Evolutionary conservation across 2,797 vertebrate species (phyloP), one percentile per base, ranked within the genome.

Genomic region (Spatula versicolor): DNA sequence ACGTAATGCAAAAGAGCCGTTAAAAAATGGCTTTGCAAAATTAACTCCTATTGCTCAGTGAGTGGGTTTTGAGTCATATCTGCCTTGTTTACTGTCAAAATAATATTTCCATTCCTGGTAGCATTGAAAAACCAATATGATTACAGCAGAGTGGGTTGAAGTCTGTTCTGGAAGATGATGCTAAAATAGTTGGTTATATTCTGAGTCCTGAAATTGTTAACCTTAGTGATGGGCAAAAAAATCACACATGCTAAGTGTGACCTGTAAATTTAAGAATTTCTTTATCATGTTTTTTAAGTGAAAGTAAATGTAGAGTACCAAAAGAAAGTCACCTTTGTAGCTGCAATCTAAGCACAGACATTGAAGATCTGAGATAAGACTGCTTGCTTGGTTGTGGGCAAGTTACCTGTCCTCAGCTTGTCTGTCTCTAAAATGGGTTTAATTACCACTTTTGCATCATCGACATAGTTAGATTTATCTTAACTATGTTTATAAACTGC

Each of bases 1-100:
- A 59, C 88, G 84, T 95, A 95, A 96, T 95, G 83, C 83, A 93
- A 89, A 93, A 93, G 86, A 96, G 73, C 90, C 8, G 13, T 97
- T 97, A 96, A 95, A 95, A 97, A 97, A 94, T 89, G 96, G 90
- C 94, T 83, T 92, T 96, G 92, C 75, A 92, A 87, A 96, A 95
- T 96, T 95, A 97, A 94, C 92, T 97, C 83, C 72, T 92, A 0
- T 94, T 96, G 88, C 92, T 97, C 81, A 68, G 60, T 20, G 68
- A 85, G 90, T 93, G 78, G 85, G 43, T 93, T 96, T 96, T 97
- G 94, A 92, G 95, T 95, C 86, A 75, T 74, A 90, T 89, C 75
- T 90, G 75, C 90, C 69, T 95, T 92, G 63, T 94, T 94, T 95
- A 91, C 94, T 55, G 71, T 71, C 86, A 92, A 88, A 96, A 63